Conservation (phyloP, 2,888 invertebrate species). For the Alentia gelatinosa region DNA sequence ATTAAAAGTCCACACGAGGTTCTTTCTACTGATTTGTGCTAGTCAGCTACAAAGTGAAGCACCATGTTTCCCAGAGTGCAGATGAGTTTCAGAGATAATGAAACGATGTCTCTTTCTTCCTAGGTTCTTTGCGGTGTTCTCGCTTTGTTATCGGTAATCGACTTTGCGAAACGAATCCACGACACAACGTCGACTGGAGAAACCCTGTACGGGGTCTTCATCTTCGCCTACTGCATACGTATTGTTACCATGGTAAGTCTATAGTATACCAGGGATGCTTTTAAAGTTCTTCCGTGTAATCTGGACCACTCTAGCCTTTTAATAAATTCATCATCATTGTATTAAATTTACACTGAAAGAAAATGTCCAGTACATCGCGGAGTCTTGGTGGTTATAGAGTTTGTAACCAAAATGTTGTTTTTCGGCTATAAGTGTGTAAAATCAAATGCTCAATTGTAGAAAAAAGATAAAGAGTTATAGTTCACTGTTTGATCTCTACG, state of each 20-base stretch:
- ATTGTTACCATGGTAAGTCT: constrained; percentile 73
- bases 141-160: constrained; percentile 44
- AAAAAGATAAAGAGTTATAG: neutral
- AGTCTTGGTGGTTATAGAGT: too few species aligned
- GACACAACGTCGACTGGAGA: constrained; percentile 58
- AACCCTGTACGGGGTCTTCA: constrained; percentile 69
- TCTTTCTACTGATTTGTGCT: too few species aligned
- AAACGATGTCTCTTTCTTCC: neutral
- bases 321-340: too few species aligned
- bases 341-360: too few species aligned
- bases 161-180: constrained; percentile 6
- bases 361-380: too few species aligned
- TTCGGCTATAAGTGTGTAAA: neutral
- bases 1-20: too few species aligned
- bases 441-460: neutral
- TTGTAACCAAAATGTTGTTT: too few species aligned
- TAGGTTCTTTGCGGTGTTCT: constrained; percentile 54
- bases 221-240: constrained; percentile 71
- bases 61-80: too few species aligned
- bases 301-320: too few species aligned
- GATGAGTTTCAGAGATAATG: too few species aligned
- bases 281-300: neutral
- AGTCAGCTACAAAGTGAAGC: too few species aligned
- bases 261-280: neutral
- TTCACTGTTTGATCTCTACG: too few species aligned